Evolutionary conservation across 2,113 vertebrate genomes (phyloP).

Genomic region (Butorides virescens): DNA sequence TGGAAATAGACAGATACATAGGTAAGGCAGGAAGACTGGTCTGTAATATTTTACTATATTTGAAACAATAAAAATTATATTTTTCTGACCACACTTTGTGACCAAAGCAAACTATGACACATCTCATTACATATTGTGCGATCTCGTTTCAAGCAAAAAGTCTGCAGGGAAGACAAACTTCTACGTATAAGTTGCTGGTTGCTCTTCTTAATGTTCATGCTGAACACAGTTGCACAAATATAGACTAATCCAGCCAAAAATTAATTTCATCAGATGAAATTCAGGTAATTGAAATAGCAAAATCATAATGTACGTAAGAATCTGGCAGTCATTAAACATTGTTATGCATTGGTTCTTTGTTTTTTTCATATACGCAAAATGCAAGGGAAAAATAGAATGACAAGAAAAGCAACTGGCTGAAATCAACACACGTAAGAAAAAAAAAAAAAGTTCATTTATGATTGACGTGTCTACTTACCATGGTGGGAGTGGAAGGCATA

Average conservation of each 20-base stretch:
- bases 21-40: neutral
- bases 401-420: neutral
- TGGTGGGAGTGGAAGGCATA: neutral
- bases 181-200: neutral
- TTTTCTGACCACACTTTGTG: neutral
- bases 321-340: neutral
- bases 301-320: neutral
- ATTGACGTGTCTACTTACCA: neutral
- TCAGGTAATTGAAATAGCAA: neutral
- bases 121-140: neutral
- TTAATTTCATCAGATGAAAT: neutral
- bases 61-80: neutral
- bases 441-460: neutral
- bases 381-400: neutral
- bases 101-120: neutral
- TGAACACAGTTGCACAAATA: neutral
- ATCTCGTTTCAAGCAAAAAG: neutral
- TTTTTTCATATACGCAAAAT: neutral
- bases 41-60: neutral
- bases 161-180: neutral
- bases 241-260: neutral
- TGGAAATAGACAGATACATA: neutral
- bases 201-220: neutral
- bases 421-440: neutral
- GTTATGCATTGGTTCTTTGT: neutral